Base-by-base conservation (phyloP, 2,113 vertebrate genomes). In the Ploceus nigricollis region DNA sequence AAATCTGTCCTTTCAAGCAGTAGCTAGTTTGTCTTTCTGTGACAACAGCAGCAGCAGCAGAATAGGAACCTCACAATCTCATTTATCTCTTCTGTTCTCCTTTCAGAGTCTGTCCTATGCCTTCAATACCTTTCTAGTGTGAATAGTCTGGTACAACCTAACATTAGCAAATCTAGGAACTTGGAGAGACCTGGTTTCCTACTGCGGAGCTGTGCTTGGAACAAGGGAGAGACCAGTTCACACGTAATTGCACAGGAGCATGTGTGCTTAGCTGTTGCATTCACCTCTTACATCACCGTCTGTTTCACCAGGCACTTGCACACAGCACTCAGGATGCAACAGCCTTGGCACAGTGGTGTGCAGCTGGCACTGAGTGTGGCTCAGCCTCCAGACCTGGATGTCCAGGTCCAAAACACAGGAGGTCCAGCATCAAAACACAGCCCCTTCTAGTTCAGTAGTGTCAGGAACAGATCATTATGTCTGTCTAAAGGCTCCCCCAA, bases 221-320 rank as follows among this genome's bases (percentile, higher is more conserved):
- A 54, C 14, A 16, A 42, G 33, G 39, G 39, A 79, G 1, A 61
- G 35, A 84, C 30, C 24, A 3, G 1, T 37, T 75, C 51, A 17
- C 0, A 0, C 8, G 23, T 20, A 40, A 58, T 3, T 82, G 21
- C 15, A 9, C 0, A n/a, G 16, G 4, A 58, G 23, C 2, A 22
- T 6, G 6, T 0, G 1, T 16, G 35, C 44, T 87, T 33, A 42
- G 42, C 27, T 35, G 7, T 18, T 50, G 42, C 11, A 23, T 39
- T 61, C 30, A 12, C 20, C n/a, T 80, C 66, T 48, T 40, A 1
- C 2, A 6, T 10, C 27, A 33, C 14, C 39, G 31, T 5, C 10
- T 44, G 42, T 31, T 27, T 47, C 47, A 61, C 25, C 64, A 48
- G 11, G 18, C 47, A n/a, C 21, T 51, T 31, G n/a, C 37, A 72